Evolutionary conservation across 1,140 invertebrate species (phyloP).

Genomic region (Halesus radiatus): DNA sequence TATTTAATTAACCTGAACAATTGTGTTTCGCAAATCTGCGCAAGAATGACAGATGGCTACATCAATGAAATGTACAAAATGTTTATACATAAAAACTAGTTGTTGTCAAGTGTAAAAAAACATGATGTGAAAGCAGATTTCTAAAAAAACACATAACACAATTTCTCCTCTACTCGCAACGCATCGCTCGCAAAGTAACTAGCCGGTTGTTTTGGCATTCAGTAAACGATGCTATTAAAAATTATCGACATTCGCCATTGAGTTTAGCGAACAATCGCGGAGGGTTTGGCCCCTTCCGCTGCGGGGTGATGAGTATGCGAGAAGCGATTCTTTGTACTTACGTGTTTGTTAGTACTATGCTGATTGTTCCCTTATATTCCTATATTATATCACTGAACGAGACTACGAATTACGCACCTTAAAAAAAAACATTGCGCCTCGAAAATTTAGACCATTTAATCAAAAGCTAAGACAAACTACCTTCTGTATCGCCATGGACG

Average conservation of each 20-base stretch:
- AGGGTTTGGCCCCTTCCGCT: background rate
- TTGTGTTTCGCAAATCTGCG: background rate
- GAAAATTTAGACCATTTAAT: constrained; percentile 2
- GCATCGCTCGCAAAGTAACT: constrained; percentile 9
- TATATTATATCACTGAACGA: background rate
- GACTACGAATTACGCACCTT: background rate
- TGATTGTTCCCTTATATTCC: background rate
- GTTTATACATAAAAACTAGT: constrained; percentile 13
- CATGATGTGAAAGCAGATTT: constrained; percentile 19
- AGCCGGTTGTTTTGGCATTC: background rate
- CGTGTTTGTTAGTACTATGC: background rate
- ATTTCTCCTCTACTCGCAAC: background rate
- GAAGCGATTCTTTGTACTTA: background rate
- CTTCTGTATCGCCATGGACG: too few relatives aligned
- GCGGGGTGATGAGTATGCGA: background rate
- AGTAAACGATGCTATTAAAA: background rate
- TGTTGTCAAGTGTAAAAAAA: constrained; percentile 4
- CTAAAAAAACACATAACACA: constrained; percentile 10
- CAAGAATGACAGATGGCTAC: background rate
- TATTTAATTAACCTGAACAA: background rate
- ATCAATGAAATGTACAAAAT: constrained; percentile 1
- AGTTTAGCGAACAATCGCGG: background rate
- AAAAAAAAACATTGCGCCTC: background rate
- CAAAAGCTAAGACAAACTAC: too few relatives aligned
- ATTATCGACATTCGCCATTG: constrained; percentile 11